Conservation (phyloP, 2,113 vertebrate genomes). For the Uria lomvia region DNA sequence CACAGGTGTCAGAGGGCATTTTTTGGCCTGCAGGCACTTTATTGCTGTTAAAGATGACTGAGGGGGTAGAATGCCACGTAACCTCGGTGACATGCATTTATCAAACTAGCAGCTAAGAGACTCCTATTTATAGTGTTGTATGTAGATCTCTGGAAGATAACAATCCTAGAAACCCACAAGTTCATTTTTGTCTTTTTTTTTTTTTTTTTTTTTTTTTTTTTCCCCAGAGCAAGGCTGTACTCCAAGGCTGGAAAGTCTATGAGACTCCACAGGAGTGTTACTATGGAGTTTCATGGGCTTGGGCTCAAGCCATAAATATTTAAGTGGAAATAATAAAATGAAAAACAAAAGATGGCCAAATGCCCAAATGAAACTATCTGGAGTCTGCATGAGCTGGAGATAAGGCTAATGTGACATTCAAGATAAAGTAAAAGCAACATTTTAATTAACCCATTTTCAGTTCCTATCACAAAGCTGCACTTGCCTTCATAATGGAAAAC, state of each 20-base stretch:
- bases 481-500: neutral
- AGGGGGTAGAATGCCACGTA: neutral
- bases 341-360: constrained; percentile 39
- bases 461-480: neutral
- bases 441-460: constrained; percentile 19
- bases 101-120: constrained; percentile 17
- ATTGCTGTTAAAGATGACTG: constrained; percentile 10
- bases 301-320: neutral
- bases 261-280: constrained; percentile 3
- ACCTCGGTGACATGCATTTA: constrained; percentile 21
- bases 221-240: neutral
- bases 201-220: no score
- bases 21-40: constrained; percentile 18
- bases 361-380: neutral
- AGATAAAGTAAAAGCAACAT: constrained; percentile 18
- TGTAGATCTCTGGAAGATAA: neutral
- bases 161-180: neutral
- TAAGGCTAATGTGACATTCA: neutral
- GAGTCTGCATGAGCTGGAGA: neutral
- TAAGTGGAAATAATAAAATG: constrained; percentile 25
- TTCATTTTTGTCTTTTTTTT: neutral
- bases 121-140: neutral
- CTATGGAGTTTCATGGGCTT: constrained; percentile 29
- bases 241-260: neutral
- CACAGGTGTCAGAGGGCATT: constrained; percentile 34